These are phyloP conservation scores for Euglossa dilemma DNA, from an alignment of 1,140 invertebrate species.

Conservation along the genomic window DNA sequence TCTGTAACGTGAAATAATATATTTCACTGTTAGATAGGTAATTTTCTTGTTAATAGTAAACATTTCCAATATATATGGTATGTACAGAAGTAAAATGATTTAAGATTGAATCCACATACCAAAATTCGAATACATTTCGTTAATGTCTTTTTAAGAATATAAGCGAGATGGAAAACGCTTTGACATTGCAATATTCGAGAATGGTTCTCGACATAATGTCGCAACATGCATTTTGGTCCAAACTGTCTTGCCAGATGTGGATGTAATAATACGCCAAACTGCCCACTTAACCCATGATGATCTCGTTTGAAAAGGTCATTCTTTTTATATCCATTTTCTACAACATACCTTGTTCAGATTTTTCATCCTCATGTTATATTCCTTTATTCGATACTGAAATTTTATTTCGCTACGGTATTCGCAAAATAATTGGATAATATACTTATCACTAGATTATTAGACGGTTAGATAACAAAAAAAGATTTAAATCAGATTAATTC, in stretches of 20 bases:
- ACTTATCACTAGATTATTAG: too few relatives aligned
- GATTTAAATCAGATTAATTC: too few relatives aligned
- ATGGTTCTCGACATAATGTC: neutral
- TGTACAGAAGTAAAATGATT: too few relatives aligned
- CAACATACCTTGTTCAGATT: neutral
- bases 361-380: too few relatives aligned
- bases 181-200: neutral
- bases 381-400: neutral
- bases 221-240: neutral
- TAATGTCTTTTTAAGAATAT: too few relatives aligned
- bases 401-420: neutral
- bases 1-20: too few relatives aligned
- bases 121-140: neutral
- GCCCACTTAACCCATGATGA: conserved; percentile 1
- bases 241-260: conserved; percentile 4
- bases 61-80: too few relatives aligned
- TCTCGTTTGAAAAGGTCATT: conserved; percentile 13
- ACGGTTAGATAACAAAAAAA: too few relatives aligned
- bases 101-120: too few relatives aligned
- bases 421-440: too few relatives aligned
- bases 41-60: too few relatives aligned
- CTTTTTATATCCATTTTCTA: conserved; percentile 1
- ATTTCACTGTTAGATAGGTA: too few relatives aligned
- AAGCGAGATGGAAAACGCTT: neutral
- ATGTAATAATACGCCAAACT: conserved; percentile 22